Evolutionary conservation across 2,888 invertebrate genomes (phyloP).

Genomic region (Celastrina argiolus): DNA sequence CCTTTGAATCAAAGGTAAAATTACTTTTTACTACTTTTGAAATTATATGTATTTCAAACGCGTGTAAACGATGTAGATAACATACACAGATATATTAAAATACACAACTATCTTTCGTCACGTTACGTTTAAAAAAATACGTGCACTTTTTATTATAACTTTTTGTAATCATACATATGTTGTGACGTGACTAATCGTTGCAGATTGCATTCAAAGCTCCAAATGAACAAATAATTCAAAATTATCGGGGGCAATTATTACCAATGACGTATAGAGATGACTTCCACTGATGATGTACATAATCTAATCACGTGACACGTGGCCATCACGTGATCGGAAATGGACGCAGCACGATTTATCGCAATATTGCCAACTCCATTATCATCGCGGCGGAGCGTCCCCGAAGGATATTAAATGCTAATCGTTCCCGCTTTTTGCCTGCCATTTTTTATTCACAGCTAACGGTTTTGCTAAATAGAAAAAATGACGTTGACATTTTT

Average conservation of each 20-base stretch:
- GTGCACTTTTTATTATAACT: no score
- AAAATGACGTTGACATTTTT: slow-evolving; percentile 14
- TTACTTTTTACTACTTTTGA: not conserved
- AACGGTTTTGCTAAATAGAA: slow-evolving; percentile 19
- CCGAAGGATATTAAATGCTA: slow-evolving; percentile 20
- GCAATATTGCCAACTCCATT: slow-evolving; percentile 23
- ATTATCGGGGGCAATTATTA: not conserved
- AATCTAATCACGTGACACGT: slow-evolving; percentile 14
- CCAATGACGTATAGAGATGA: not conserved
- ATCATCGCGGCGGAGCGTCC: slow-evolving; percentile 10
- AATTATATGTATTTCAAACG: no score
- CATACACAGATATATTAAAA: no score
- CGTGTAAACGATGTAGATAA: no score
- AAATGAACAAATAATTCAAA: not conserved
- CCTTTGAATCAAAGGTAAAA: not conserved
- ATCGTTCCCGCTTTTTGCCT: slow-evolving; percentile 14
- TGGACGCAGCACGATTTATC: slow-evolving; percentile 17
- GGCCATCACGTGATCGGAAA: slow-evolving; percentile 14
- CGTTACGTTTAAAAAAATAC: no score
- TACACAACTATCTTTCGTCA: no score
- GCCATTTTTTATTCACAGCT: slow-evolving; percentile 15
- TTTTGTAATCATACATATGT: no score
- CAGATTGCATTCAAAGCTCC: not conserved
- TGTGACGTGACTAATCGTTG: not conserved
- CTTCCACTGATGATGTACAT: slow-evolving; percentile 1